Base-by-base conservation (phyloP, 2,797 vertebrate species). In the Sebastes hubbsi region DNA sequence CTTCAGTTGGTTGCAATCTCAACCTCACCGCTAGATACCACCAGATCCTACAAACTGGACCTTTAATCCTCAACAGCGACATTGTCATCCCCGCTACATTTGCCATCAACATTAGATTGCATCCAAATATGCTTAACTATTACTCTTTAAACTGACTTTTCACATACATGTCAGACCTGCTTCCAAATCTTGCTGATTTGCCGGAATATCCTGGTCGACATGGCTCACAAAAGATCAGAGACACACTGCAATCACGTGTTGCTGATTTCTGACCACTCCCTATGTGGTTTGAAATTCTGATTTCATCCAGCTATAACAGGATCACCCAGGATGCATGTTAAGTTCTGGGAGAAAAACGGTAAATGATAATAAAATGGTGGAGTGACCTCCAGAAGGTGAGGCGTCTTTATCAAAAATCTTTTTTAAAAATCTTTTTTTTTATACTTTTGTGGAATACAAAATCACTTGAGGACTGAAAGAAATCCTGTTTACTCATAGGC, bases 401-500 rank as follows among this genome's bases (percentile, higher is more conserved):
- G 10, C 2, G 4, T 27, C n/a, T 22, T 25, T 27, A 36, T 24
- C 42, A 46, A 46, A 46, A 20, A 54, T 34, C 8, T 52, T 49
- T 52, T 52, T 38, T 2, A 18, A 20, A 9, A 25, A 9, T 63
- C 22, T 22, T n/a, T 32, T 20, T 20, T 14, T 10, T 7, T 18
- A 25, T 61, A 16, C 54, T 69, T 62, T 32, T 30, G 2, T 70
- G 56, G 5, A 66, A 74, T 46, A 30, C 18, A 79, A 65, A 79
- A 75, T 46, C 29, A 67, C 59, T 71, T 11, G 13, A 66, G 36
- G 49, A 34, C 5, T 60, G 46, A 81, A 71, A 77, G n/a, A 80
- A 72, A 69, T 52, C n/a, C 38, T 42, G 76, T 77, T 70, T 72
- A 70, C 18, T 66, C 66, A 76, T 61, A 89, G 32, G 60, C 34